Evolutionary conservation across 1,140 invertebrate genomes (phyloP).

Genomic region (Helicoverpa armigera): DNA sequence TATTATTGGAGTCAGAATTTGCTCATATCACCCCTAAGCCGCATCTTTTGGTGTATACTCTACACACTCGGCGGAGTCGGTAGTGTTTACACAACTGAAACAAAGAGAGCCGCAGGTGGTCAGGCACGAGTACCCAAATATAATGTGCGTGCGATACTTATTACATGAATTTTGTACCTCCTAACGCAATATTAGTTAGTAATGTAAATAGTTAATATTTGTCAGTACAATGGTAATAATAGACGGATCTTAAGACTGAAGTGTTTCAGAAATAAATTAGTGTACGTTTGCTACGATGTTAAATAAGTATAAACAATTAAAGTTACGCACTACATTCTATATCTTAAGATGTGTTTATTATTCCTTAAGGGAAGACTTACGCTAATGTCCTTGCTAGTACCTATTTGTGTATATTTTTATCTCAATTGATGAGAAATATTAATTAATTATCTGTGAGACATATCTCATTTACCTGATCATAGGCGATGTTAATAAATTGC

Average conservation of each 20-base stretch:
- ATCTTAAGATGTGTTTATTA: conserved; percentile 81
- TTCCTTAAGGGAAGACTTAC: conserved; percentile 53
- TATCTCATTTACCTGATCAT: conserved; percentile 39
- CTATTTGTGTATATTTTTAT: conserved; percentile 18
- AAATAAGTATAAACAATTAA: conserved; percentile 52
- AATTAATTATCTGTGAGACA: conserved; percentile 38
- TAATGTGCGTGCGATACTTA: conserved; percentile 19
- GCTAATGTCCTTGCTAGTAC: conserved; percentile 32
- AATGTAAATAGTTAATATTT: conserved; percentile 40
- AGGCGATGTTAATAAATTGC: conserved; percentile 29
- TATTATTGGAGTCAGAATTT: too few species aligned
- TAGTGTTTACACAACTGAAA: too few species aligned
- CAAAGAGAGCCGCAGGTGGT: too few species aligned
- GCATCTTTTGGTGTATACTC: too few species aligned
- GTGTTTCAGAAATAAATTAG: conserved; percentile 56
- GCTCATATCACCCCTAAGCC: too few species aligned
- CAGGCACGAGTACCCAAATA: background rate
- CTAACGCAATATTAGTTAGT: conserved; percentile 59
- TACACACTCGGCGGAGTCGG: too few species aligned
- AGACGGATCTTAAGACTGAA: conserved; percentile 81
- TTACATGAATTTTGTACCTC: conserved; percentile 47
- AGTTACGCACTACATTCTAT: conserved; percentile 39
- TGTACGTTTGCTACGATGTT: conserved; percentile 54
- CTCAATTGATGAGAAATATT: conserved; percentile 26
- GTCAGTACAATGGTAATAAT: conserved; percentile 65